Conservation (phyloP, 2,113 vertebrate genomes). For the Donacobius atricapilla region DNA sequence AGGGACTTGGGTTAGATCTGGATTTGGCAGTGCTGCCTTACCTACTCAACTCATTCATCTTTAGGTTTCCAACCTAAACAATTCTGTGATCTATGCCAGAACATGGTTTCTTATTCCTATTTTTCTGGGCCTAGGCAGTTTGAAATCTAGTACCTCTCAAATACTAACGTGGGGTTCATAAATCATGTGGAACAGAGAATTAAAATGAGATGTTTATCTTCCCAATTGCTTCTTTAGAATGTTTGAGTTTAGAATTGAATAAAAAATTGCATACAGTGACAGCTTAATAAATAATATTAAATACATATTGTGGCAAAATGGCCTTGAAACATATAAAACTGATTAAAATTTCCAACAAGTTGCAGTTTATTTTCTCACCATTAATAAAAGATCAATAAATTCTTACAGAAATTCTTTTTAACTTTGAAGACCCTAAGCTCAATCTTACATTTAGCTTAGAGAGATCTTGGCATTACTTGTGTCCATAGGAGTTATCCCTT, state of each 20-base stretch:
- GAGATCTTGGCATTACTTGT: neutral
- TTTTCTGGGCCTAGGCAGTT: neutral
- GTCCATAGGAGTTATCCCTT: neutral
- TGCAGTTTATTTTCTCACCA: neutral
- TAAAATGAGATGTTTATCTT: neutral
- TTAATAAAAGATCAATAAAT: neutral
- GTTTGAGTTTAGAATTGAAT: neutral
- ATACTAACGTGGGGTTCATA: neutral
- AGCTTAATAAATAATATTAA: neutral
- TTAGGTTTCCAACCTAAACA: neutral
- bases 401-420: neutral
- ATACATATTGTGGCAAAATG: accelerated
- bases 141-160: neutral
- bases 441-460: neutral
- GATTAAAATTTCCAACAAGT: neutral
- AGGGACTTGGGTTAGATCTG: neutral
- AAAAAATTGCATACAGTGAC: neutral
- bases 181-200: neutral
- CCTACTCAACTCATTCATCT: neutral
- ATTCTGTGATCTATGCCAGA: neutral
- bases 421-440: neutral
- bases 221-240: neutral
- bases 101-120: neutral
- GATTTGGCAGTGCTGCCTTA: neutral
- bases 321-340: neutral